Base-by-base conservation (phyloP, 2,888 invertebrate species). In the Megaustenia siamemsis region DNA sequence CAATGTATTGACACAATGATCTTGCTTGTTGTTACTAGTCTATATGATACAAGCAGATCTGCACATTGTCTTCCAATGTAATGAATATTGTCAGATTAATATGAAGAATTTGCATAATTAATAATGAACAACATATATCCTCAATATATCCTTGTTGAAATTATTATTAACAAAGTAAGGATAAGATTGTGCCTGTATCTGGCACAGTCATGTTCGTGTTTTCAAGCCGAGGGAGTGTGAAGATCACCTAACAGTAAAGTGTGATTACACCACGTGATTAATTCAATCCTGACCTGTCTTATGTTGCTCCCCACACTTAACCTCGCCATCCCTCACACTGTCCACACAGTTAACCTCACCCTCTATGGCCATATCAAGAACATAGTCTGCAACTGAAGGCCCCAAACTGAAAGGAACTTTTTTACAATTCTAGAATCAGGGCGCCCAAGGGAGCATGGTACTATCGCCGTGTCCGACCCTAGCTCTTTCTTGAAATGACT, bases 361-460 rank as follows among this genome's bases (percentile, higher is more conserved):
- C 38, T 21, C 10, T 8, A 18, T 35, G 66, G 28, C n/a, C 43
- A 71, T n/a, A 24, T n/a, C 18, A 43, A n/a, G 24, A 69, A 21
- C 40, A 69, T 69, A 43, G 1, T 5, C 35, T 43, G 5, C 24
- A 12, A n/a, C n/a, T n/a, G 45, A 43, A 43, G 28, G 10, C 24
- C 8, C 10, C 3, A 12, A 10, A 45, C 43, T 5, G 24, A 45
- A 71, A 43, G 43, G 71, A 71, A 71, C n/a, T n/a, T 71, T 71
- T 43, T 45, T 45, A 71, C 43, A 71, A 71, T 24, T 71, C 71
- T 43, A 8, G 45, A 71, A 71, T 71, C 71, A 71, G 43, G 28
- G n/a, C 12, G 71, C 71, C 71, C n/a, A n/a, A n/a, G 71, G 71
- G 71, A 71, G 45, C 71, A 71, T n/a, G 71, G 71, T 71, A 71